A percentile compares a stretch with the other conserved stretches of the same genome.
phyloP scores from a whole-genome alignment of 37 sponge, comb jelly and placozoan genomes.

The Ephydatia muelleri region DNA sequence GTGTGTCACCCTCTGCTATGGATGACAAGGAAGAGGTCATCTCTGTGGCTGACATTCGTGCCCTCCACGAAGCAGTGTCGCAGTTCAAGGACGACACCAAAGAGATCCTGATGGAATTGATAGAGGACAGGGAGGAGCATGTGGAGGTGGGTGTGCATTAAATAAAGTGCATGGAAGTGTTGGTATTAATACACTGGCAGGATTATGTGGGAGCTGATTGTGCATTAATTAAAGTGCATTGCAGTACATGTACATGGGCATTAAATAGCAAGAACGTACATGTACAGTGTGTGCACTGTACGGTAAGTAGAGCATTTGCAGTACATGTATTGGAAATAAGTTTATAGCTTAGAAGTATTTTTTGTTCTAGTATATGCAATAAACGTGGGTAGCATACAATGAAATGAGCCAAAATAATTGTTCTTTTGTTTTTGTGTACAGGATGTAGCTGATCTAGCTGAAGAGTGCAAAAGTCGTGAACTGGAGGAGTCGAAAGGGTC shows the following conservation, averaged over 20 bases:
- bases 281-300: background rate
- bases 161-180: too few relatives aligned
- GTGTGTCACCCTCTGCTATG: background rate
- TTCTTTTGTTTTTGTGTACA: slow-evolving; percentile 11
- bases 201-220: too few relatives aligned
- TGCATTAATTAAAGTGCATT: too few relatives aligned
- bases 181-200: too few relatives aligned
- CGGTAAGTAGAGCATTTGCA: too few relatives aligned
- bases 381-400: too few relatives aligned
- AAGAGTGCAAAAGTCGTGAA: slow-evolving; percentile 43
- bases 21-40: slow-evolving; percentile 41
- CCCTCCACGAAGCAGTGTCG: slow-evolving; percentile 69
- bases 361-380: too few relatives aligned
- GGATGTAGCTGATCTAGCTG: slow-evolving; percentile 76
- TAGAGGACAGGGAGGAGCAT: slow-evolving; percentile 86
- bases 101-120: slow-evolving; percentile 70
- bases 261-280: background rate
- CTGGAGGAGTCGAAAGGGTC: slow-evolving; percentile 60
- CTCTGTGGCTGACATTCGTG: slow-evolving; percentile 58
- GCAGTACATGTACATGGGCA: too few relatives aligned
- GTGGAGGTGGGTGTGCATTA: slow-evolving; percentile 43
- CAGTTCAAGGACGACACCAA: slow-evolving; percentile 46
- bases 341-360: too few relatives aligned
- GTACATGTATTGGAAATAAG: too few relatives aligned
- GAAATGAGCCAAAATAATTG: background rate